These are phyloP conservation scores for Bradypus variegatus DNA, from an alignment of 2,797 vertebrate genomes.

Conservation along the genomic window DNA sequence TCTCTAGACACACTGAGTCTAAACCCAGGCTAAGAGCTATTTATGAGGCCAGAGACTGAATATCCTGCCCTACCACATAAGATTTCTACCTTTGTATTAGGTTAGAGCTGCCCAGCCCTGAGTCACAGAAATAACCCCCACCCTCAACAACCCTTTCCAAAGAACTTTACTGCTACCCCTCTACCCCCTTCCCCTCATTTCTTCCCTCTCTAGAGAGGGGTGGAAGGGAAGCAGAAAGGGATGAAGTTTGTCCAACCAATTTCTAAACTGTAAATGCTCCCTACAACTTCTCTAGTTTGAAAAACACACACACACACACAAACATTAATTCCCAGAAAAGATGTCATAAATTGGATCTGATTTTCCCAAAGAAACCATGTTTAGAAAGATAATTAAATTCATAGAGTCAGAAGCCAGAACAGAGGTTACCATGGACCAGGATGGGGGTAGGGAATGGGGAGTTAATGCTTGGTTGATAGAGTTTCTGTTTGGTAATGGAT, in stretches of 20 bases:
- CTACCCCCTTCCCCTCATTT: background rate
- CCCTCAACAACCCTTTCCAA: background rate
- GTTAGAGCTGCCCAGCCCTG: background rate
- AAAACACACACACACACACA: background rate
- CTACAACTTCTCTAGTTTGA: background rate
- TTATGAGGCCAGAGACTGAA: background rate
- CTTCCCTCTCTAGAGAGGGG: background rate
- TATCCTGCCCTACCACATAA: background rate
- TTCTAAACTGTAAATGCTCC: background rate
- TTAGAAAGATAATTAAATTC: background rate
- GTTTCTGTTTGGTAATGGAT: too few relatives aligned
- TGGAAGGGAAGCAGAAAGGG: background rate
- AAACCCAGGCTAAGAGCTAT: background rate
- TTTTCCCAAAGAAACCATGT: background rate
- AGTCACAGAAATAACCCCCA: slow-evolving; percentile 4
- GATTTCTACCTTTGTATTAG: background rate
- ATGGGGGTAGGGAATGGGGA: too few relatives aligned
- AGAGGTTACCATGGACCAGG: too few relatives aligned
- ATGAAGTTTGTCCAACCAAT: background rate
- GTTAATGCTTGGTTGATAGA: too few relatives aligned
- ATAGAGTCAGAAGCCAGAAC: too few relatives aligned
- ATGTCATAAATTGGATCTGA: background rate
- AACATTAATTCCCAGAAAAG: background rate
- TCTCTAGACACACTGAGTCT: background rate
- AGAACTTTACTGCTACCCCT: background rate